A percentile compares a stretch with the other conserved stretches of the same genome.
Conservation (phyloP, 2,797 vertebrate genomes). For the Nothura maculosa region DNA sequence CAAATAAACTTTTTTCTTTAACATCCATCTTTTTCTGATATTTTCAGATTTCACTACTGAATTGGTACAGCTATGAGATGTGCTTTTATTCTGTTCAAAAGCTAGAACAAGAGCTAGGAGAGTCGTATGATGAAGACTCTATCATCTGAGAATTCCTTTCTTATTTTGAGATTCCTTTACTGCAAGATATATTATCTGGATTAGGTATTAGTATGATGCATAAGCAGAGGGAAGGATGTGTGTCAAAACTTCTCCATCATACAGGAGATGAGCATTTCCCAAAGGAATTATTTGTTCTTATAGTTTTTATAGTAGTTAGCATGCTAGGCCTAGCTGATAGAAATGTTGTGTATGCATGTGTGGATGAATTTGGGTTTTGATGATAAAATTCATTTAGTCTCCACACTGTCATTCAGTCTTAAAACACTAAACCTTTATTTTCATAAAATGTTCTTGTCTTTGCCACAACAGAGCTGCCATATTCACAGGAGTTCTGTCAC, state of each 20-base stretch:
- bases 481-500: not conserved
- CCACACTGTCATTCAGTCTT: not conserved
- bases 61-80: not conserved
- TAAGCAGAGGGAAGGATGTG: not conserved
- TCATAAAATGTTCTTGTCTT: not conserved
- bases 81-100: not conserved
- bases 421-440: not conserved
- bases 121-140: rapidly evolving
- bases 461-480: not conserved
- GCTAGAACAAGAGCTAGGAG: not conserved
- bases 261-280: not conserved
- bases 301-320: not conserved
- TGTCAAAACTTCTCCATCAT: not conserved
- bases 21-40: not conserved
- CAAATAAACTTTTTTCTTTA: not conserved
- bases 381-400: not conserved
- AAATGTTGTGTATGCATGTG: not conserved
- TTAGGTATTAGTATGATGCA: not conserved
- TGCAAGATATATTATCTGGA: not conserved
- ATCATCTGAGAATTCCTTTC: not conserved
- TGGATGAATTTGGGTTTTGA: not conserved
- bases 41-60: not conserved
- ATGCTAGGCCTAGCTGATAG: not conserved
- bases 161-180: not conserved
- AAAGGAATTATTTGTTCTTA: not conserved